Conservation (phyloP, 2,797 vertebrate genomes). For the Enteromius thamalakanensis region DNA sequence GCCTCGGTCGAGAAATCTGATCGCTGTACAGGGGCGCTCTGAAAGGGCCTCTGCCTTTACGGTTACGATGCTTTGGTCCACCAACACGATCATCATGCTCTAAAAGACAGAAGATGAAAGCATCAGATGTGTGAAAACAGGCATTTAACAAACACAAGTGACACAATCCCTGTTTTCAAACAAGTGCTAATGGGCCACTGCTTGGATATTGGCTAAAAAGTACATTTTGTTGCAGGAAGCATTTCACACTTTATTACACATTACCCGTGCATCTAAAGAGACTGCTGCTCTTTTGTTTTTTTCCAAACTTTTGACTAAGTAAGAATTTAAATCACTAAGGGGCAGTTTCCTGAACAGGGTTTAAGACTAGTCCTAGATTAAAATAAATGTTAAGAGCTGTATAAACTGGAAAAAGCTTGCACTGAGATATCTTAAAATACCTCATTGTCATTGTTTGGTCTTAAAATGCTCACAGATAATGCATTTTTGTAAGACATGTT, state of each 20-base stretch:
- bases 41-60: conserved; percentile 82
- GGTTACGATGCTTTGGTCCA: conserved; percentile 70
- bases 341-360: too few species aligned
- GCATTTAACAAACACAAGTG: neutral
- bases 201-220: neutral
- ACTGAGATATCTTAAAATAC: too few species aligned
- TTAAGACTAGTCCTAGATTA: too few species aligned
- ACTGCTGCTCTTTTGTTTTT: neutral
- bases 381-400: too few species aligned
- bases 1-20: conserved; percentile 66
- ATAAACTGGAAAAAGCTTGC: too few species aligned
- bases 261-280: neutral
- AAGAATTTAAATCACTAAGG: neutral
- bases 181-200: neutral
- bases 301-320: neutral
- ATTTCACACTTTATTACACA: neutral
- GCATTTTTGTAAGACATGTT: too few species aligned
- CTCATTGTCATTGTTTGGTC: too few species aligned
- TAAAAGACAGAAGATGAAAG: conserved; percentile 48
- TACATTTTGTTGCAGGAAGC: neutral
- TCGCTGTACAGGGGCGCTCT: conserved; percentile 77
- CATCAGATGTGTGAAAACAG: neutral
- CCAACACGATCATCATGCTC: conserved; percentile 82
- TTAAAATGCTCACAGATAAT: too few species aligned
- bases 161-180: neutral